Percentiles rank a stretch among this genome's conserved stretches.
phyloP scores from a whole-genome alignment of 2,888 invertebrate genomes.

The Troilus luridus region DNA sequence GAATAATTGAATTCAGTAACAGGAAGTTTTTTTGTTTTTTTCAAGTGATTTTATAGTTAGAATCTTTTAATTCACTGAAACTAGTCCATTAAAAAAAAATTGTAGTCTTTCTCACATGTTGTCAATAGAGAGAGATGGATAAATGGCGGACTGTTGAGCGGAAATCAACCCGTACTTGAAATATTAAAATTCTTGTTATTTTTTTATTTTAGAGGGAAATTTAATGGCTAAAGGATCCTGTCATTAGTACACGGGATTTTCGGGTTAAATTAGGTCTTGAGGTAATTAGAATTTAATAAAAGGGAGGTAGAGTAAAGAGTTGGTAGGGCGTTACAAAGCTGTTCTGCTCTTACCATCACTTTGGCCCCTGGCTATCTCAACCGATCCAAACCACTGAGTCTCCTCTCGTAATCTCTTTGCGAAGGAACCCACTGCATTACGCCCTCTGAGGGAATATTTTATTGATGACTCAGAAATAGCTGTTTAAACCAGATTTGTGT shows the following conservation, averaged over 20 bases:
- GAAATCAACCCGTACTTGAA: background rate
- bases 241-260: background rate
- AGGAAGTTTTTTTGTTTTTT: too few relatives aligned
- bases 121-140: too few relatives aligned
- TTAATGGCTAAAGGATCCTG: background rate
- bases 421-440: background rate
- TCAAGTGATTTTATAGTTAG: too few relatives aligned
- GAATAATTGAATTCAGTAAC: too few relatives aligned
- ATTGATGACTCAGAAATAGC: background rate
- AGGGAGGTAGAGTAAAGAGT: background rate
- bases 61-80: too few relatives aligned
- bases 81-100: too few relatives aligned
- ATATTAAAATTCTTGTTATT: background rate
- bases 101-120: too few relatives aligned
- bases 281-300: slow-evolving; percentile 24
- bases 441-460: background rate
- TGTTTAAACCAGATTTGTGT: background rate
- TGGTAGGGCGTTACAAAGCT: background rate
- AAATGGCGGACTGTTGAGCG: too few relatives aligned
- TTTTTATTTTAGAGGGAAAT: too few relatives aligned
- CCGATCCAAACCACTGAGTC: background rate
- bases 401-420: background rate
- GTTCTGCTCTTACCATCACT: background rate
- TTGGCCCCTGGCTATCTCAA: background rate
- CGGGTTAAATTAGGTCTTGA: background rate